Evolutionary conservation across 1,140 invertebrate genomes (phyloP).

Genomic region (Drosophila pruinosa): DNA sequence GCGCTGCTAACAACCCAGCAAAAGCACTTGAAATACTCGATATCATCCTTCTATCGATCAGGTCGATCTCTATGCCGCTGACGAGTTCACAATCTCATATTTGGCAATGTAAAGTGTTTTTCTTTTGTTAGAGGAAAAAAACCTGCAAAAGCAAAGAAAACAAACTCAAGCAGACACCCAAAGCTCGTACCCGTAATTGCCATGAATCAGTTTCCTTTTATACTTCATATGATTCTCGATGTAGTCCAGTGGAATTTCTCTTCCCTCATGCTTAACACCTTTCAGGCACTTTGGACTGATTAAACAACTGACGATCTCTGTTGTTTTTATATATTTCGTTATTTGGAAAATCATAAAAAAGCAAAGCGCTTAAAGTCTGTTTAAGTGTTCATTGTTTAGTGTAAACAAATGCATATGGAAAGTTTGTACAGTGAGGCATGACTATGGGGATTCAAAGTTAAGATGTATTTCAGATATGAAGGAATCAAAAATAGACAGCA

Average conservation of each 20-base stretch:
- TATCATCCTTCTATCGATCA: neutral
- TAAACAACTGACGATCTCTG: slow-evolving; percentile 25
- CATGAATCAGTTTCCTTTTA: slow-evolving; percentile 29
- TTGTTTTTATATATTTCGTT: slow-evolving; percentile 54
- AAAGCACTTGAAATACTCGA: slow-evolving; percentile 59
- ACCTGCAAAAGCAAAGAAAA: neutral
- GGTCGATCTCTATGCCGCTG: neutral
- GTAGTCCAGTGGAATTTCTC: neutral
- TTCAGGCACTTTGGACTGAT: slow-evolving; percentile 39
- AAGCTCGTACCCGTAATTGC: neutral
- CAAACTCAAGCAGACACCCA: slow-evolving; percentile 1
- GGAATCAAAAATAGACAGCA: too few relatives aligned
- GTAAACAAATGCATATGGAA: slow-evolving; percentile 54
- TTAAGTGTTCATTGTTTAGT: slow-evolving; percentile 68
- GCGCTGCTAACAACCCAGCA: slow-evolving; percentile 54
- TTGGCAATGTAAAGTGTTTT: slow-evolving; percentile 36
- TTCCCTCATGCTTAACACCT: slow-evolving; percentile 21
- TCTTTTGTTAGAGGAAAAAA: neutral
- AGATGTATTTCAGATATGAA: neutral
- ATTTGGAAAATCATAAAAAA: slow-evolving; percentile 71
- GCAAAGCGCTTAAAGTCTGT: slow-evolving; percentile 63
- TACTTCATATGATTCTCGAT: neutral
- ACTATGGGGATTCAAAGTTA: neutral
- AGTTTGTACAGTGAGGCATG: slow-evolving; percentile 18
- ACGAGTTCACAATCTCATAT: neutral